phyloP scores from a whole-genome alignment of 2,113 vertebrate species.

The Tragelaphus scriptus region DNA sequence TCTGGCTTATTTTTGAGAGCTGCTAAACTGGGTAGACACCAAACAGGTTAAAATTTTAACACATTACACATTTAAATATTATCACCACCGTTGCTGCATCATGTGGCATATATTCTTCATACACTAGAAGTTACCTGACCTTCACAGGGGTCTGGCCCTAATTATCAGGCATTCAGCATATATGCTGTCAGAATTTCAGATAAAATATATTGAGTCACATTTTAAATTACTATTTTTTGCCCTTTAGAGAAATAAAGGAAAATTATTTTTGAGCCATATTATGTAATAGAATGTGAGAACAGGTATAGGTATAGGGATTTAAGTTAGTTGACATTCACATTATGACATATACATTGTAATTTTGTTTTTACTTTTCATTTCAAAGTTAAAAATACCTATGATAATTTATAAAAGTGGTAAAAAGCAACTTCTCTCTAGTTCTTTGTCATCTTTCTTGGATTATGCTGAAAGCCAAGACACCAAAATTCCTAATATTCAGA shows the following conservation, averaged over 20 bases:
- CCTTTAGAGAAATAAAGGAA: slow-evolving; percentile 17
- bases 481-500: background rate
- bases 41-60: slow-evolving; percentile 38
- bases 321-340: background rate
- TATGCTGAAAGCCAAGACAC: background rate
- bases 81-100: background rate
- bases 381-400: background rate
- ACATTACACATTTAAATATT: slow-evolving; percentile 14
- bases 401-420: background rate
- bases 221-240: background rate
- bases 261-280: background rate
- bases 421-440: background rate
- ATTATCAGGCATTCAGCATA: background rate
- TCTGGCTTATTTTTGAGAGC: slow-evolving; percentile 15
- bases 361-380: slow-evolving; percentile 22
- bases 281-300: background rate
- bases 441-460: background rate
- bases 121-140: background rate
- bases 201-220: background rate
- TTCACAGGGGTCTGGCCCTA: background rate
- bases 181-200: background rate
- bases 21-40: slow-evolving; percentile 1
- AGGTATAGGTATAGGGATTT: background rate
- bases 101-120: background rate
- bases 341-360: background rate